phyloP scores from a whole-genome alignment of 2,888 invertebrate genomes.

The Cyclophora punctaria region DNA sequence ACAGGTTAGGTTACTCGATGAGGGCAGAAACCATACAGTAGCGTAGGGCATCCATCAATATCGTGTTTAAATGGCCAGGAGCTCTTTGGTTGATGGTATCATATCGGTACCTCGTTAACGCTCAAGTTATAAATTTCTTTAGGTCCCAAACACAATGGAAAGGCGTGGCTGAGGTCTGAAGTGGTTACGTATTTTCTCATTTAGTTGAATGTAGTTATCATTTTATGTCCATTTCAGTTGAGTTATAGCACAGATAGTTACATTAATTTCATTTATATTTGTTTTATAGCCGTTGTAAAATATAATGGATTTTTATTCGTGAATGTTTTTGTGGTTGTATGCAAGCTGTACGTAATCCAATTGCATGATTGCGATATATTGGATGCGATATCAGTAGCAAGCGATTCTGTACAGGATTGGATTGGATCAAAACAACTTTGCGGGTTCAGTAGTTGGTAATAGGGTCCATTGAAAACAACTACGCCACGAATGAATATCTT shows the following conservation, averaged over 20 bases:
- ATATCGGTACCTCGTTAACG: slow-evolving; percentile 59
- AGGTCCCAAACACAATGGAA: slow-evolving; percentile 46
- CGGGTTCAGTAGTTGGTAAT: slow-evolving; percentile 23
- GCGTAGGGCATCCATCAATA: slow-evolving; percentile 23
- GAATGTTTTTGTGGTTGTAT: too few species aligned
- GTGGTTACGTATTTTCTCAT: slow-evolving; percentile 27
- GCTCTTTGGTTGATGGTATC: slow-evolving; percentile 46
- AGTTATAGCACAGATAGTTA: too few species aligned
- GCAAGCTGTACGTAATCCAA: too few species aligned
- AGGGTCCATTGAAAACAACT: slow-evolving; percentile 23
- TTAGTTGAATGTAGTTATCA: slow-evolving; percentile 11
- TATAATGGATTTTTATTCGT: too few species aligned
- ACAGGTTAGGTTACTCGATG: slow-evolving; percentile 9
- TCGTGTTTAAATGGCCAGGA: slow-evolving; percentile 41
- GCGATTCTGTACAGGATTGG: slow-evolving; percentile 19
- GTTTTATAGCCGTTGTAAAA: too few species aligned
- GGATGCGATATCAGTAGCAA: too few species aligned
- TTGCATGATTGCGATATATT: too few species aligned
- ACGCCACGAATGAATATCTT: background rate
- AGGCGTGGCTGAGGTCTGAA: slow-evolving; percentile 37
- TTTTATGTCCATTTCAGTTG: slow-evolving; percentile 3
- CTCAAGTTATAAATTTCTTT: slow-evolving; percentile 55
- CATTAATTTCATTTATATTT: too few species aligned
- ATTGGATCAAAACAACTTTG: slow-evolving; percentile 28
- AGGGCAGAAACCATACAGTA: slow-evolving; percentile 14